These are phyloP conservation scores for Atherinosoma microstoma DNA, from an alignment of 2,797 vertebrate genomes.

Conservation along the genomic window DNA sequence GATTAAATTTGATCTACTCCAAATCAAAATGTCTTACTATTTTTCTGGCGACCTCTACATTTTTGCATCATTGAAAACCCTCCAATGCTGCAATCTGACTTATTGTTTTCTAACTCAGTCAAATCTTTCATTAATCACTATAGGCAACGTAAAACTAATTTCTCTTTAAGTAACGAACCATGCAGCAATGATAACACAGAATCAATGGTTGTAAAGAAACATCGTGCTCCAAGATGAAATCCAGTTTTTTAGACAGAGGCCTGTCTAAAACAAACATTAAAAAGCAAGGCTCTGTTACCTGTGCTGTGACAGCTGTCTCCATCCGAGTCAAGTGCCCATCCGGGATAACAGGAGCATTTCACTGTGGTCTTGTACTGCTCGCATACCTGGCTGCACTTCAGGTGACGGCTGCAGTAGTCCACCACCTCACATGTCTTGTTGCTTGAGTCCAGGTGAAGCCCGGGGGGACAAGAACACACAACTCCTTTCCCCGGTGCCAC, in stretches of 20 bases:
- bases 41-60: constrained; percentile 14
- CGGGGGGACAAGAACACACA: constrained; percentile 92
- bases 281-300: constrained; percentile 77
- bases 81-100: constrained; percentile 5
- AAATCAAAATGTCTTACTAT: constrained; percentile 51
- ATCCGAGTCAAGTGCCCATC: constrained; percentile 91
- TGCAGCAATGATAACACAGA: not conserved
- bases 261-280: constrained; percentile 28
- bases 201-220: not conserved
- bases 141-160: not conserved
- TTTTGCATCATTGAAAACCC: constrained; percentile 10
- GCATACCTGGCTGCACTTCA: constrained; percentile 96
- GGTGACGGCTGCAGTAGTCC: constrained; percentile 93
- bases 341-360: constrained; percentile 97
- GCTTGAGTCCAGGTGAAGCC: constrained; percentile 88
- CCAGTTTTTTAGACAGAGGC: constrained; percentile 6
- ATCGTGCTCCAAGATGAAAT: not conserved
- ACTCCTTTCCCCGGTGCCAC: constrained; percentile 93
- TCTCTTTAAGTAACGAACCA: not conserved
- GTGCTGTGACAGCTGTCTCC: constrained; percentile 93
- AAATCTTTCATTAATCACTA: constrained; percentile 9
- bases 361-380: constrained; percentile 95
- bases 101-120: constrained; percentile 7
- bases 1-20: constrained; percentile 54
- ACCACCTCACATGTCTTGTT: constrained; percentile 94